A percentile compares a stretch with the other conserved stretches of the same genome.
Evolutionary conservation across 2,888 invertebrate species (phyloP).

Genomic region (Drosophila nigritarsus): DNA sequence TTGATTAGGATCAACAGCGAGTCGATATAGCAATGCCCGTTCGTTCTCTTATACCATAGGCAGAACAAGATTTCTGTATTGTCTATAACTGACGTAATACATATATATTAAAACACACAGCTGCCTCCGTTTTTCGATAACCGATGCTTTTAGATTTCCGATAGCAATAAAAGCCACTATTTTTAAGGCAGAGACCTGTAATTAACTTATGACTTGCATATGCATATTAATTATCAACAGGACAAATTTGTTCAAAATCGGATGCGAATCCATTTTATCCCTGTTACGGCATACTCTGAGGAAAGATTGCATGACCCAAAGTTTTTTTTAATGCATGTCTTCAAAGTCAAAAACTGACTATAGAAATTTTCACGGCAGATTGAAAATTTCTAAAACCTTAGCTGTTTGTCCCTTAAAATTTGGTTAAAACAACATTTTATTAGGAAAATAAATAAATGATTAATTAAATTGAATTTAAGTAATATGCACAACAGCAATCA

Average conservation of each 20-base stretch:
- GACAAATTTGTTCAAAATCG: not conserved
- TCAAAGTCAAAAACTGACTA: no score
- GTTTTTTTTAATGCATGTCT: no score
- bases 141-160: not conserved
- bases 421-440: no score
- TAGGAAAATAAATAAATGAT: no score
- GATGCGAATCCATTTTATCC: not conserved
- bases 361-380: no score
- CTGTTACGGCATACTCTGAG: no score
- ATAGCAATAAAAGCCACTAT: not conserved
- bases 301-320: no score
- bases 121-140: not conserved
- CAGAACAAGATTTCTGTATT: not conserved
- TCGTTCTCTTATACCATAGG: not conserved
- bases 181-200: not conserved
- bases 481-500: no score
- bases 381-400: no score
- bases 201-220: no score
- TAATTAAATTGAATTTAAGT: no score
- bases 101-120: not conserved
- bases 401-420: accelerated
- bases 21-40: not conserved
- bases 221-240: not conserved
- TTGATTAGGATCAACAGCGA: not conserved
- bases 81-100: not conserved